phyloP scores from a whole-genome alignment of 1,140 invertebrate genomes.

The Pseudomyrmex concolor region DNA sequence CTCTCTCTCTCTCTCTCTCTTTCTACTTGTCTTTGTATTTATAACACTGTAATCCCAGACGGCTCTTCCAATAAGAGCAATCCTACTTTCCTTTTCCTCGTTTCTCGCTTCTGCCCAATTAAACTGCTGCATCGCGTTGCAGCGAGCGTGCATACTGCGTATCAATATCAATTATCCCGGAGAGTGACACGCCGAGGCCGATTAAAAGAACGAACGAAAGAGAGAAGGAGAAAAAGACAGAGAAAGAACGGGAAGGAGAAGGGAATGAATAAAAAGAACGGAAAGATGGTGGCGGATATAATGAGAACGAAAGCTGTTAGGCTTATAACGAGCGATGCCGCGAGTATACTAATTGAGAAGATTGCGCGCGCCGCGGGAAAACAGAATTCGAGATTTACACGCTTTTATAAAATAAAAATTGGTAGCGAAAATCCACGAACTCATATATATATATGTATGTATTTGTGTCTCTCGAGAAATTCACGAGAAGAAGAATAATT shows the following conservation, averaged over 20 bases:
- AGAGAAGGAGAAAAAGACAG: constrained; percentile 14
- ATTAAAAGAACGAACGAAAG: constrained; percentile 59
- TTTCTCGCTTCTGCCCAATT: constrained; percentile 68
- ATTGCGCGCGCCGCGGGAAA: neutral
- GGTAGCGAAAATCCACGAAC: too few species aligned
- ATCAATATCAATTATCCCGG: constrained; percentile 72
- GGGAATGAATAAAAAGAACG: constrained; percentile 1
- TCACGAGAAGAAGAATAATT: neutral
- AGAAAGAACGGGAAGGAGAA: too few species aligned
- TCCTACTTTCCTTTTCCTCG: constrained; percentile 51
- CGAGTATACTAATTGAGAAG: neutral
- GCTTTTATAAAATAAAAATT: too few species aligned
- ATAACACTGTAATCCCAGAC: constrained; percentile 63
- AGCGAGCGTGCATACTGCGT: constrained; percentile 66
- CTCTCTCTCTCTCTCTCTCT: neutral
- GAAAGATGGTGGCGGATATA: constrained; percentile 45
- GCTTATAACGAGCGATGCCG: constrained; percentile 66
- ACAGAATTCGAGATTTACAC: too few species aligned
- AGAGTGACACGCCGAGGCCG: constrained; percentile 63
- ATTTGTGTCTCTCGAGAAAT: neutral
- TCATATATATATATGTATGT: too few species aligned
- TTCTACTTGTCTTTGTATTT: constrained; percentile 59
- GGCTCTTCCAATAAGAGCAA: constrained; percentile 64
- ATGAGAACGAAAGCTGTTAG: constrained; percentile 58
- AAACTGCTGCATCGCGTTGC: constrained; percentile 63